Percentiles rank a stretch among this genome's conserved stretches.
phyloP scores from a whole-genome alignment of 1,140 invertebrate species.

The Scaptomyza pallida region DNA sequence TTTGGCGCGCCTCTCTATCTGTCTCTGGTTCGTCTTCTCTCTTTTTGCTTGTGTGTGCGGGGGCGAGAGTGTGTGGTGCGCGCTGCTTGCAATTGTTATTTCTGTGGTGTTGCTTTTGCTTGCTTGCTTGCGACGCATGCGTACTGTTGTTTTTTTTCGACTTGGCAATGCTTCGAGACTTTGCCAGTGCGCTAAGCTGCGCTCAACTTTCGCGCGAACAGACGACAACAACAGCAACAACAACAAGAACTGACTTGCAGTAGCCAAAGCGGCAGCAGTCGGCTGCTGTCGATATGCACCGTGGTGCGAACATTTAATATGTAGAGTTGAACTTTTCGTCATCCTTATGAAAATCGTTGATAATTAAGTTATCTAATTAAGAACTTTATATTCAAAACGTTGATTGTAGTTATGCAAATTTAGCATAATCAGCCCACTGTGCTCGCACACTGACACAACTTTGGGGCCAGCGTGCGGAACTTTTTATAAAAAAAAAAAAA shows the following conservation, averaged over 20 bases:
- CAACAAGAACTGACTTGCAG: constrained; percentile 50
- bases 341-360: too few relatives aligned
- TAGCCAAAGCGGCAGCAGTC: constrained; percentile 41
- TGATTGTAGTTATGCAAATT: neutral
- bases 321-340: neutral
- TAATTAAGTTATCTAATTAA: too few relatives aligned
- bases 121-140: constrained; percentile 60
- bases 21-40: constrained; percentile 5
- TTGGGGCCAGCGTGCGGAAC: constrained; percentile 74
- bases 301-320: constrained; percentile 30
- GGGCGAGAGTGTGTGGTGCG: constrained; percentile 22
- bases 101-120: constrained; percentile 21
- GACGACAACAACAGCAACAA: constrained; percentile 25
- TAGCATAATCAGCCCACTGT: constrained; percentile 37
- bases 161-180: constrained; percentile 58
- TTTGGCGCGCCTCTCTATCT: constrained; percentile 26
- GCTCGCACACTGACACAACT: constrained; percentile 44
- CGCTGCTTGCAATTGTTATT: constrained; percentile 50
- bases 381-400: too few relatives aligned
- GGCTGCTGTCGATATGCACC: constrained; percentile 26
- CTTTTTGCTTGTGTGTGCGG: constrained; percentile 24
- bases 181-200: constrained; percentile 36
- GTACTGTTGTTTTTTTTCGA: constrained; percentile 36
- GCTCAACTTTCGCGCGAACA: constrained; percentile 69
- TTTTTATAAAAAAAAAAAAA: too few relatives aligned